Base-by-base conservation (phyloP, 2,797 vertebrate genomes). In the Cossypha caffra region DNA sequence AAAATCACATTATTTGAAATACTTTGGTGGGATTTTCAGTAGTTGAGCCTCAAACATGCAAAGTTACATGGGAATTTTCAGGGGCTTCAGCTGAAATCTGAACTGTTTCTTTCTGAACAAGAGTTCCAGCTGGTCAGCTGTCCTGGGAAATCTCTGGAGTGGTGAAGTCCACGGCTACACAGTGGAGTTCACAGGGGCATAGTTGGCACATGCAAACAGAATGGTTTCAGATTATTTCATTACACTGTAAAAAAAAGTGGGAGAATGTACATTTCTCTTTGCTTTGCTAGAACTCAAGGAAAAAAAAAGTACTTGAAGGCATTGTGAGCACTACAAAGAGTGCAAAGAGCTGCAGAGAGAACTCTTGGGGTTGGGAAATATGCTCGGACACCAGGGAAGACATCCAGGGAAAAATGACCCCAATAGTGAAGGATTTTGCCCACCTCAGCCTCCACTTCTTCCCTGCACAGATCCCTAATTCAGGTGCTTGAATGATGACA, bases 91-190 rank as follows among this genome's bases (percentile, higher is more conserved):
- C 50, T 83, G 79, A 55, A 80, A 90, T 75, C n/a, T n/a, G 26
- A 89, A 37, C n/a, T 54, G 1, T 71, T 87, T 78, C 31, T 61
- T 74, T 71, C 57, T n/a, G 51, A 58, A 58, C 16, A 29, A 47
- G 55, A 91, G 35, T 37, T 69, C 5, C 23, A 86, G 73, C n/a
- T 90, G 0, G 0, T 61, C 51, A 47, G 47, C 59, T 71, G 14
- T 48, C 54, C 58, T 54, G 78, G 88, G 84, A 94, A 74, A 19
- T 13, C 79, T 75, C 57, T 48, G 82, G 11, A 62, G 50, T 19
- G 61, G 42, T 1, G 1, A 43, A 48, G 33, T 25, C 31, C 10
- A 7, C 2, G 3, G 83, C 28, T 58, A 0, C 4, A 16, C 33
- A 4, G 35, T 7, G 50, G 29, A 67, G 68, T 43, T 64, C 66